phyloP scores from a whole-genome alignment of 2,113 vertebrate genomes.

The Pavo muticus region DNA sequence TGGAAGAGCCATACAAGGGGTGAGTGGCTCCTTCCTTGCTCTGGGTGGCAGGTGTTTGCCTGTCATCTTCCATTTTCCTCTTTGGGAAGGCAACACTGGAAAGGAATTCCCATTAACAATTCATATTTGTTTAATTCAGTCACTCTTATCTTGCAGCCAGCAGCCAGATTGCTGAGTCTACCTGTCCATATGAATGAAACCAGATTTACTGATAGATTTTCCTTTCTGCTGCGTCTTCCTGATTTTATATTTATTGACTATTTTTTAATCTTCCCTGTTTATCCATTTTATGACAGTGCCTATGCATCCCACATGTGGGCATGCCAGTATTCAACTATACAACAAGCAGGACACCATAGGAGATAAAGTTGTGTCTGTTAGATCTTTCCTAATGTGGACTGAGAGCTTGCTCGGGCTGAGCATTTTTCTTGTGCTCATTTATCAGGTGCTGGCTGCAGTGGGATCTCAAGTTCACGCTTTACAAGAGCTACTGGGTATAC shows the following conservation, averaged over 20 bases:
- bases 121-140: neutral
- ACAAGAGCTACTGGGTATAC: neutral
- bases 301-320: fast-evolving
- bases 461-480: neutral
- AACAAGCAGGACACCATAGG: neutral
- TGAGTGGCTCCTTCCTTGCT: fast-evolving
- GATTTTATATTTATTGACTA: neutral
- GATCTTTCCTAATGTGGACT: fast-evolving
- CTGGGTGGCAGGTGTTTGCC: neutral
- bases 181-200: neutral
- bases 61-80: neutral
- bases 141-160: neutral
- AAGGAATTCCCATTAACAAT: neutral
- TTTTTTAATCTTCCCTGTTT: fast-evolving
- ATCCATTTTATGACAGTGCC: neutral
- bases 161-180: neutral
- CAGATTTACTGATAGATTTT: neutral
- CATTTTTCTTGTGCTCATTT: neutral
- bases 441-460: neutral
- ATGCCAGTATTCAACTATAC: neutral
- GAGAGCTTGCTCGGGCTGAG: neutral
- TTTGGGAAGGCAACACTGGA: neutral
- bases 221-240: neutral
- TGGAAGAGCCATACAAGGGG: fast-evolving
- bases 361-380: neutral